Evolutionary conservation across 2,113 vertebrate species (phyloP).

Genomic region (Coptodon rendalli): DNA sequence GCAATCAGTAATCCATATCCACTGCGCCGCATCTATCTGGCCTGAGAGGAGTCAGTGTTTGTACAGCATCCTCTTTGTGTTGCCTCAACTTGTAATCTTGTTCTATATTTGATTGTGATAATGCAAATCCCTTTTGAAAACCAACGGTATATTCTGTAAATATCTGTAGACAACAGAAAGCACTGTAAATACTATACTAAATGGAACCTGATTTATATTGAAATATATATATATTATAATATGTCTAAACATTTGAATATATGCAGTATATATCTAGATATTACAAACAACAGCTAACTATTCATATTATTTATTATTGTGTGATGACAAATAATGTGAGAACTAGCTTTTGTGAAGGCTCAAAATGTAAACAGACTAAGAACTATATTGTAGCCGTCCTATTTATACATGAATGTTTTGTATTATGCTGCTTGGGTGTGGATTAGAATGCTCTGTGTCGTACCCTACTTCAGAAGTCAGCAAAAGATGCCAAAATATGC

Average conservation of each 20-base stretch:
- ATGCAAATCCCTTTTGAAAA: slow-evolving; percentile 37
- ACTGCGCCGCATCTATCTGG: neutral
- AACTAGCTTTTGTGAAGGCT: slow-evolving; percentile 28
- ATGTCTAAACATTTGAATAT: slow-evolving; percentile 16
- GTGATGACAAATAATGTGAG: slow-evolving; percentile 13
- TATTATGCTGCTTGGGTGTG: slow-evolving; percentile 48
- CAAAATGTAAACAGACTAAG: slow-evolving; percentile 13
- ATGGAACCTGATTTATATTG: slow-evolving; percentile 42
- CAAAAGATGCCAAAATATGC: slow-evolving; percentile 62
- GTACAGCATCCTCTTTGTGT: slow-evolving; percentile 17
- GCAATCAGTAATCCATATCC: slow-evolving; percentile 28
- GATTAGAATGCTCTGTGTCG: slow-evolving; percentile 27
- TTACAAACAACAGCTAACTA: slow-evolving; percentile 20
- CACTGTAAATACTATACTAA: slow-evolving; percentile 45
- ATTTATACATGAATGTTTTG: slow-evolving; percentile 50
- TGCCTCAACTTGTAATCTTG: slow-evolving; percentile 21
- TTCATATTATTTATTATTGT: slow-evolving; percentile 35
- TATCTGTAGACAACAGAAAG: slow-evolving; percentile 42
- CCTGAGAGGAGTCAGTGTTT: slow-evolving; percentile 13
- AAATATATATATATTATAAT: slow-evolving; percentile 17
- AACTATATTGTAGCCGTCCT: slow-evolving; percentile 20
- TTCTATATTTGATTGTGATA: slow-evolving; percentile 35
- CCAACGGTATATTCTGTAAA: slow-evolving; percentile 59
- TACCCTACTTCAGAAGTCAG: slow-evolving; percentile 24
- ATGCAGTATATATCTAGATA: slow-evolving; percentile 49